These are phyloP conservation scores for Phragmatobia fuliginosa DNA, from an alignment of 2,888 invertebrate genomes.

Conservation along the genomic window DNA sequence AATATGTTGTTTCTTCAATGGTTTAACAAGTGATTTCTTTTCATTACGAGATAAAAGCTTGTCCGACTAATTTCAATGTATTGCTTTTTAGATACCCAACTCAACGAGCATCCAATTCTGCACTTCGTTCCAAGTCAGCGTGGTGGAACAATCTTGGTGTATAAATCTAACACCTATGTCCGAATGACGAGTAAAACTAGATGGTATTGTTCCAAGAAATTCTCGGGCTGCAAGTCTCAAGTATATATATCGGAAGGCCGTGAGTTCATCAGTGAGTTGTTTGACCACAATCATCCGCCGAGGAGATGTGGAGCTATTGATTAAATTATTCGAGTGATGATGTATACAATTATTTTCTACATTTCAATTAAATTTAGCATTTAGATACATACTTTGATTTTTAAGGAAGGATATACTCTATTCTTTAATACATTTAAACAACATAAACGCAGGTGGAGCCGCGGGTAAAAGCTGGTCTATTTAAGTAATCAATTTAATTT, in stretches of 20 bases:
- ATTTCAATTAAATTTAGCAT: too few species aligned
- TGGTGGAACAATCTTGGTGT: constrained; percentile 38
- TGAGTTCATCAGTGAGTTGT: constrained; percentile 38
- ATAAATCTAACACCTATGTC: constrained; percentile 42
- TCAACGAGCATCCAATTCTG: constrained; percentile 10
- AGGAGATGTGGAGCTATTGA: background rate
- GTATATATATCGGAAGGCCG: constrained; percentile 38
- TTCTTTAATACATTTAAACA: too few species aligned
- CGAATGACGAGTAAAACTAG: constrained; percentile 48
- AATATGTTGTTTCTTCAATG: too few species aligned
- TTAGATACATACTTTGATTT: too few species aligned
- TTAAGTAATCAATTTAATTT: too few species aligned
- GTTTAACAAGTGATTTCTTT: background rate
- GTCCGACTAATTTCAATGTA: too few species aligned
- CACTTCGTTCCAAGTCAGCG: constrained; percentile 44
- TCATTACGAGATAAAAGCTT: too few species aligned
- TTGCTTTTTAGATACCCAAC: constrained; percentile 6
- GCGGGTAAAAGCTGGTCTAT: too few species aligned
- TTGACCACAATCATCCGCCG: constrained; percentile 51
- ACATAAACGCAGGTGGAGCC: too few species aligned
- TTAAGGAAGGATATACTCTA: too few species aligned
- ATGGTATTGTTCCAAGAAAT: constrained; percentile 64
- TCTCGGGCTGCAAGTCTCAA: constrained; percentile 53
- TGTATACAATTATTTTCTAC: too few species aligned
- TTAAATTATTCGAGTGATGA: background rate